phyloP scores from a whole-genome alignment of 2,888 invertebrate species.

The Oscheius myriophilus region DNA sequence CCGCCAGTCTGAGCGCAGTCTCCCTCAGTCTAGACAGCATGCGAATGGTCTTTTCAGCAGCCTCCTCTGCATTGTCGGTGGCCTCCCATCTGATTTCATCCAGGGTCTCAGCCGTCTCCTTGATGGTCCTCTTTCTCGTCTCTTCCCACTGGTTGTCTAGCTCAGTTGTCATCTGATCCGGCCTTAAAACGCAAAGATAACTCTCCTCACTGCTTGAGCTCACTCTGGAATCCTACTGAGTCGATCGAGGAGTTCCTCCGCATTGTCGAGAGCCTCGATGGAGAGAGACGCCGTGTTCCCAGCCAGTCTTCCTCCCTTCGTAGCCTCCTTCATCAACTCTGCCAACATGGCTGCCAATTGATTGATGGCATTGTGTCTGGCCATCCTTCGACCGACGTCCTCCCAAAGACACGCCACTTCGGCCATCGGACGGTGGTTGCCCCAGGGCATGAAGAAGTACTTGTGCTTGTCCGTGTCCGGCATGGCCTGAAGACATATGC shows the following conservation, averaged over 20 bases:
- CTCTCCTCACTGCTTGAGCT: neutral
- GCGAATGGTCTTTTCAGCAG: conserved; percentile 30
- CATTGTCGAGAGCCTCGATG: conserved; percentile 37
- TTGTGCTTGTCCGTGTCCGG: conserved; percentile 59
- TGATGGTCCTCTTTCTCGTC: conserved; percentile 16
- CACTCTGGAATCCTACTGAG: neutral
- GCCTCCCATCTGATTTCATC: conserved; percentile 28
- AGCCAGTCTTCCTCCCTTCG: conserved; percentile 33
- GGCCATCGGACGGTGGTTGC: conserved; percentile 63
- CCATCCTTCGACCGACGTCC: conserved; percentile 53
- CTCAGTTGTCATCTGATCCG: conserved; percentile 5
- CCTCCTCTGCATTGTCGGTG: conserved; percentile 16
- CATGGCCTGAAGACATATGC: conserved; percentile 49
- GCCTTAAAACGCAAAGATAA: neutral
- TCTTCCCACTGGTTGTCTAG: conserved; percentile 33
- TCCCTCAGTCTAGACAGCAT: conserved; percentile 30
- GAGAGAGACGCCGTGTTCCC: conserved; percentile 39
- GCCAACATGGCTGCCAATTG: conserved; percentile 32
- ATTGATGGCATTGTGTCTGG: conserved; percentile 53
- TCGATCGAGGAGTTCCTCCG: conserved; percentile 36
- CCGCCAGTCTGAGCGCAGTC: neutral
- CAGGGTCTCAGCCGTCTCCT: conserved; percentile 14
- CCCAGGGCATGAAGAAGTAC: conserved; percentile 67
- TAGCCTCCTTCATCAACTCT: conserved; percentile 4
- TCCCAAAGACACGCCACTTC: conserved; percentile 58